These are phyloP conservation scores for Brevimyrus niger DNA, from an alignment of 2,113 vertebrate species.

Conservation along the genomic window DNA sequence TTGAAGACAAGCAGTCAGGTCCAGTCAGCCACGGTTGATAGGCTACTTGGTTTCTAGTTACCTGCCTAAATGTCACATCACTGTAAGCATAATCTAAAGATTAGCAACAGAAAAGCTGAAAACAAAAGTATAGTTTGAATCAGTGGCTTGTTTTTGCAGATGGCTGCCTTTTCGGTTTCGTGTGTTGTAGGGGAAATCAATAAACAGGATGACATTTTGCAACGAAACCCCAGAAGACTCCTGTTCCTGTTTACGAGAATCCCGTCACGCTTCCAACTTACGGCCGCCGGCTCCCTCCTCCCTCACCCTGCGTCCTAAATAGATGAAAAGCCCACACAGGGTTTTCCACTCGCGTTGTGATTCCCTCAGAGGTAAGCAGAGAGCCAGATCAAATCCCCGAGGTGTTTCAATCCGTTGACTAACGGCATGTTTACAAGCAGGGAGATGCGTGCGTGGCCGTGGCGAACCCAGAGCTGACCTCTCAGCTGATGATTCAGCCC, in stretches of 20 bases:
- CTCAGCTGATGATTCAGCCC: background rate
- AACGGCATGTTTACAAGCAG: background rate
- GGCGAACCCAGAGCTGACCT: background rate
- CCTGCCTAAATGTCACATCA: background rate
- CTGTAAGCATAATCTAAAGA: background rate
- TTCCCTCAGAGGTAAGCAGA: background rate
- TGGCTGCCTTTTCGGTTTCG: background rate
- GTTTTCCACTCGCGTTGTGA: background rate
- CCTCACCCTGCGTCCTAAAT: background rate
- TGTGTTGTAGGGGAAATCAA: background rate
- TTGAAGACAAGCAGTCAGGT: background rate
- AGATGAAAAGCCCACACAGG: background rate
- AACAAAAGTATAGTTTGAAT: background rate
- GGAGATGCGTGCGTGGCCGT: background rate
- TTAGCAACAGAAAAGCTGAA: background rate
- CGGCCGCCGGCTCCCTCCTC: background rate
- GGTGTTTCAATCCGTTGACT: background rate
- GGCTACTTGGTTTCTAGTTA: background rate
- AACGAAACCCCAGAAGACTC: background rate
- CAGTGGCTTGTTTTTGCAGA: background rate
- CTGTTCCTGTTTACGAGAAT: slow-evolving; percentile 4
- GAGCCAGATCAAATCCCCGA: background rate
- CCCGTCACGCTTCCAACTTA: background rate
- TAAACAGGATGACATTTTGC: slow-evolving; percentile 12
- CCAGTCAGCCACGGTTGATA: background rate